These are phyloP conservation scores for Plumapathes pennacea DNA, from an alignment of 92 coral and sea anemone species.

Conservation along the genomic window DNA sequence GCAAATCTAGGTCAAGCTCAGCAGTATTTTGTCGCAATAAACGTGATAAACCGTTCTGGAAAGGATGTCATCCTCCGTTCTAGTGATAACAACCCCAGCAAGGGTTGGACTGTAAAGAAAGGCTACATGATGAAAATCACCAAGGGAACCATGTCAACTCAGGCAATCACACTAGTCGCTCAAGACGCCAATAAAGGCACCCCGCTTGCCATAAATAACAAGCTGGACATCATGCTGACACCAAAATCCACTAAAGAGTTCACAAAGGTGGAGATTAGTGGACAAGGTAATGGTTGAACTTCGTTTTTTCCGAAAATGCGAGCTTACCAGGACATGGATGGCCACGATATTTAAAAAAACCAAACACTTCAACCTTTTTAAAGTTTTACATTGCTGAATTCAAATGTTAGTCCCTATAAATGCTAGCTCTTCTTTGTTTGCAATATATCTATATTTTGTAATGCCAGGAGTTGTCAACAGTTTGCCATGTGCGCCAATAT, in stretches of 20 bases:
- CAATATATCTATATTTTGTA: too few relatives aligned
- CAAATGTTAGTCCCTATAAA: too few relatives aligned
- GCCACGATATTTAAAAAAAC: too few relatives aligned
- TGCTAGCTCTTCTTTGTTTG: too few relatives aligned
- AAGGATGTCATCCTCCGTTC: constrained; percentile 49
- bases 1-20: too few relatives aligned
- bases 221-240: not conserved
- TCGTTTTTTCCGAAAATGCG: too few relatives aligned
- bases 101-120: constrained; percentile 64
- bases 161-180: constrained; percentile 53
- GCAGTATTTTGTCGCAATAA: constrained; percentile 55
- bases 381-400: too few relatives aligned
- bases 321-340: not conserved
- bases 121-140: constrained; percentile 56
- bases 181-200: constrained; percentile 22
- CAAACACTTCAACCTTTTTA: too few relatives aligned
- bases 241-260: constrained; percentile 23
- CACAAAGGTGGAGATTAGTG: not conserved
- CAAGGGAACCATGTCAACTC: constrained; percentile 62
- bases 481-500: too few relatives aligned
- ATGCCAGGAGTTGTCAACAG: too few relatives aligned
- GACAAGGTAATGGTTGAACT: constrained; percentile 10
- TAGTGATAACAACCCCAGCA: constrained; percentile 38
- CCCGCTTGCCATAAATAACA: constrained; percentile 48
- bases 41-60: constrained; percentile 57